Evolutionary conservation across 2,113 vertebrate species (phyloP), one percentile per base, ranked within the genome.

Genomic region (Oryzias curvinotus): DNA sequence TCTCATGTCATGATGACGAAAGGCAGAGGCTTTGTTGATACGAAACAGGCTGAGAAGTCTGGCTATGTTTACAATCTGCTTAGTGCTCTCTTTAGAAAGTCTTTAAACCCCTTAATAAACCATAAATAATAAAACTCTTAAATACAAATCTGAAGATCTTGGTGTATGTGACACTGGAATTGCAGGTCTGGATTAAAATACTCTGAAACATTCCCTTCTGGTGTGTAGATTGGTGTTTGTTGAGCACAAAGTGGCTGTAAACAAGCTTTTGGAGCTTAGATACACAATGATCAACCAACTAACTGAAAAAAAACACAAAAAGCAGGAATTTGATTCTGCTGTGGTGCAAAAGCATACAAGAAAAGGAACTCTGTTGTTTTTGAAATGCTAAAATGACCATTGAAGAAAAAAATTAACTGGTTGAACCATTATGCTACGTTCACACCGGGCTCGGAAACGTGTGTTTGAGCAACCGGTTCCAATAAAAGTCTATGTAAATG

Each of bases 1-100:
- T 42, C 54, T 73, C 54, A 64, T 81, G 83, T 76, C 80, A 68
- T 55, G 8, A 78, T 81, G 80, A 87, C 57, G 54, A 75, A 65
- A 49, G 43, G 45, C 52, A 36, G 49, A 68, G 46, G 67, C 45
- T 57, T 54, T 68, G 68, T 78, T 77, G 55, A 73, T 48, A 30
- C 43, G 45, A 14, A 18, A 61, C 57, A 53, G n/a, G 21, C 57
- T 59, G 46, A 76, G 57, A 67, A 59, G 70, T 76, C 55, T 42
- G 50, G 78, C 59, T 55, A 59, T 80, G 75, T 80, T 84, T 80
- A 78, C 68, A 67, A 62, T 74, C 65, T 75, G 58, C 68, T 75
- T 69, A 70, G 14, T 30, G 47, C 18, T 69, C 55, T 58, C 51
- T 8, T 16, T 72, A 50, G 57, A 65, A 66, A 61, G 59, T 19